Percentiles rank a stretch among this genome's conserved stretches.
phyloP scores from a whole-genome alignment of 2,797 vertebrate genomes.

The Pempheris klunzingeri region DNA sequence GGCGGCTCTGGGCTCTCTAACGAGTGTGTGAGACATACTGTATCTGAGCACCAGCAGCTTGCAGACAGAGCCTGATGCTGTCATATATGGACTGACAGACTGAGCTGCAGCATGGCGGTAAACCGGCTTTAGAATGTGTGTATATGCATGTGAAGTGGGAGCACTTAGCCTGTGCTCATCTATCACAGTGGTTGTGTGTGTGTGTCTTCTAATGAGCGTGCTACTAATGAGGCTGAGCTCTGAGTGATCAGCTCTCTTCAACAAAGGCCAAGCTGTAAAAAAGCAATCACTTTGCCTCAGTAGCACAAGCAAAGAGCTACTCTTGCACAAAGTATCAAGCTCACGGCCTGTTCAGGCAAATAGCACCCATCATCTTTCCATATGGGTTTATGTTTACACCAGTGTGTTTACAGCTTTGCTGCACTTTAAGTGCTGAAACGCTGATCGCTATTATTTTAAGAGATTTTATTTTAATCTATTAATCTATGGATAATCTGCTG shows the following conservation, averaged over 20 bases:
- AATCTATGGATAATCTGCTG: conserved; percentile 44
- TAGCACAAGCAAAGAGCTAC: conserved; percentile 27
- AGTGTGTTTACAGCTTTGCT: conserved; percentile 37
- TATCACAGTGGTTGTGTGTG: conserved; percentile 34
- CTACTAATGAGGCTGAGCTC: conserved; percentile 62
- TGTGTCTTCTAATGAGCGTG: conserved; percentile 52
- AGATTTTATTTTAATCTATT: conserved; percentile 47
- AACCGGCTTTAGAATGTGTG: conserved; percentile 18
- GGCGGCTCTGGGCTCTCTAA: conserved; percentile 40
- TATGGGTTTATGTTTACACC: conserved; percentile 20
- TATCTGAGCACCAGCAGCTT: conserved; percentile 44
- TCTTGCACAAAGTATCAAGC: conserved; percentile 29
- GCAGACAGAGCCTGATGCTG: conserved; percentile 29
- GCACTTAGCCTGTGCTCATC: conserved; percentile 44
- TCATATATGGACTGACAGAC: conserved; percentile 20
- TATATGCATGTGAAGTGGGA: conserved; percentile 25
- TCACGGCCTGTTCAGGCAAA: conserved; percentile 35
- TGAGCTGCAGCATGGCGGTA: conserved; percentile 12
- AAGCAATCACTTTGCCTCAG: conserved; percentile 45
- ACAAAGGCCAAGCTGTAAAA: conserved; percentile 65
- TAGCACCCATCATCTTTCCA: conserved; percentile 3
- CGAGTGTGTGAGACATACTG: conserved; percentile 27
- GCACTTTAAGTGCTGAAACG: conserved; percentile 19
- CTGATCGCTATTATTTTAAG: conserved; percentile 45
- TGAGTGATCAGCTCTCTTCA: conserved; percentile 59